phyloP scores from a whole-genome alignment of 2,113 vertebrate species.

The Camelus bactrianus region DNA sequence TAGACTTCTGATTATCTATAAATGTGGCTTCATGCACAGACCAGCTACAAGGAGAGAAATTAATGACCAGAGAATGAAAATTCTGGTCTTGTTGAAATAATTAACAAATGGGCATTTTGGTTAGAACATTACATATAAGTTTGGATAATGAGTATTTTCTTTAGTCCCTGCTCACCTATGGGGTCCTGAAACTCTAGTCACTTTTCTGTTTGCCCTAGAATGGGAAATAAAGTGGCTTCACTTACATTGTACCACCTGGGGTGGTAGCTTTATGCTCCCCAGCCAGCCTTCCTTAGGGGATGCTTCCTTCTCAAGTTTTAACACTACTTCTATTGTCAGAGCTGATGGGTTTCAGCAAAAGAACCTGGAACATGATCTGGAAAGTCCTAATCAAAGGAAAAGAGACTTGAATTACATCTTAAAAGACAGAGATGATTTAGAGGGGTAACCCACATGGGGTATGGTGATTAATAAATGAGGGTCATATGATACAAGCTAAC shows the following conservation, averaged over 20 bases:
- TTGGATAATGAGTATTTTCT: not conserved
- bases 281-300: not conserved
- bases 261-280: not conserved
- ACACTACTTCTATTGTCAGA: not conserved
- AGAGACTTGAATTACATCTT: not conserved
- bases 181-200: not conserved
- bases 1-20: not conserved
- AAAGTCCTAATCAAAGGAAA: not conserved
- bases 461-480: not conserved
- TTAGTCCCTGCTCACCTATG: not conserved
- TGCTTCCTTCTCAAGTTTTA: not conserved
- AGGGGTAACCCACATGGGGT: not conserved
- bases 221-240: not conserved
- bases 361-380: not conserved
- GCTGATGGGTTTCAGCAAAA: not conserved
- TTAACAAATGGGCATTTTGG: not conserved
- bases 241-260: not conserved
- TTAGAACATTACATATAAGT: not conserved
- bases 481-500: not conserved
- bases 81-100: not conserved
- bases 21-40: not conserved
- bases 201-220: not conserved
- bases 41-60: not conserved
- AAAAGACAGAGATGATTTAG: not conserved
- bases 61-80: not conserved